Evolutionary conservation across 2,888 invertebrate species (phyloP).

Genomic region (Tipula helvola): DNA sequence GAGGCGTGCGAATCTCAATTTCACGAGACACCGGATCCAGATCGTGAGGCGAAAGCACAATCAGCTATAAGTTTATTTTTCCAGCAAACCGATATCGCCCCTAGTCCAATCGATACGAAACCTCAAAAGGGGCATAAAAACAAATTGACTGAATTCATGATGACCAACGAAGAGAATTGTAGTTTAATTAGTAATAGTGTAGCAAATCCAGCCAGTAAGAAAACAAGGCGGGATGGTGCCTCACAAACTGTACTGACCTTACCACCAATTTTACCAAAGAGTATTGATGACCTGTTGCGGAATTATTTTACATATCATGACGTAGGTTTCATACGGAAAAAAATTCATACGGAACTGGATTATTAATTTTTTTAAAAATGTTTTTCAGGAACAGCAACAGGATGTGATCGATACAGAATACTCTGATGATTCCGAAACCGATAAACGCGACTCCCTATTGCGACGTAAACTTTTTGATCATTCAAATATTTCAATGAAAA

Average conservation of each 20-base stretch:
- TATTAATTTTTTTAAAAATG: background rate
- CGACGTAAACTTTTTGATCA: constrained; percentile 32
- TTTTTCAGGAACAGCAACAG: constrained; percentile 21
- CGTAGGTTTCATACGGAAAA: constrained; percentile 8
- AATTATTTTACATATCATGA: constrained; percentile 43
- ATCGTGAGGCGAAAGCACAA: constrained; percentile 45
- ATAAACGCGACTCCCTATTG: constrained; percentile 29
- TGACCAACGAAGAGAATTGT: background rate
- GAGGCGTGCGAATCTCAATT: constrained; percentile 43
- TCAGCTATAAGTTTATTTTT: constrained; percentile 42
- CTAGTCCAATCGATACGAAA: constrained; percentile 33
- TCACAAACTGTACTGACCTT: constrained; percentile 47
- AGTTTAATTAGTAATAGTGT: background rate
- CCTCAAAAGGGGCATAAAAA: constrained; percentile 29
- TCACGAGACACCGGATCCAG: constrained; percentile 40
- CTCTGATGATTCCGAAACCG: constrained; percentile 18
- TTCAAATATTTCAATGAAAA: constrained; percentile 20
- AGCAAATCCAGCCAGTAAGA: background rate
- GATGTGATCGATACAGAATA: background rate
- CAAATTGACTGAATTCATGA: constrained; percentile 12
- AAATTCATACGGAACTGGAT: background rate
- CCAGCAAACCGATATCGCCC: constrained; percentile 29
- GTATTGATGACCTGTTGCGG: constrained; percentile 43
- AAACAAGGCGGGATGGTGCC: constrained; percentile 30
- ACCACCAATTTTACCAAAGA: constrained; percentile 41